phyloP scores from a whole-genome alignment of 2,888 invertebrate genomes.

The Nomada ruficornis region DNA sequence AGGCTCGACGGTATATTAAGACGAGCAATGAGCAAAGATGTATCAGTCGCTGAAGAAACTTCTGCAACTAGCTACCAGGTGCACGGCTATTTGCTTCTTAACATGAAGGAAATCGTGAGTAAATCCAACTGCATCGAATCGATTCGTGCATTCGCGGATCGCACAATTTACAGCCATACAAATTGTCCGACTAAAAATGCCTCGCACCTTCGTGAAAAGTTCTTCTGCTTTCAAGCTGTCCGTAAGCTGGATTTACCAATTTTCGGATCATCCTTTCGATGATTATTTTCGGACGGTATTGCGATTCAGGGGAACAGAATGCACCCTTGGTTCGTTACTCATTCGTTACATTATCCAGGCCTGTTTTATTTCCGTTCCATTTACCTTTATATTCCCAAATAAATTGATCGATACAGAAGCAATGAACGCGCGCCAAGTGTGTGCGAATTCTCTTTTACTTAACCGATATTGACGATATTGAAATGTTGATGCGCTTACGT shows the following conservation, averaged over 20 bases:
- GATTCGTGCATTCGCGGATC: not conserved
- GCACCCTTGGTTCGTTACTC: no score
- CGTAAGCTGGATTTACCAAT: not conserved
- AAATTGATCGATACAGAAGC: no score
- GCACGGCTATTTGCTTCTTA: conserved; percentile 64
- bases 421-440: not conserved
- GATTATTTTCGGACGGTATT: no score
- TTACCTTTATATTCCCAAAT: no score
- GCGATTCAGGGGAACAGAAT: no score
- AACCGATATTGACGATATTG: conserved; percentile 5
- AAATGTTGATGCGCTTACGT: conserved; percentile 18
- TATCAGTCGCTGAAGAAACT: conserved; percentile 80
- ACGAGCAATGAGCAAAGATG: conserved; percentile 80
- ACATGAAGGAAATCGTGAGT: conserved; percentile 79
- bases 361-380: no score
- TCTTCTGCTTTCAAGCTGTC: no score
- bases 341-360: no score
- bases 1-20: conserved; percentile 83
- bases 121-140: conserved; percentile 23
- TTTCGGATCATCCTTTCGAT: no score
- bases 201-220: not conserved
- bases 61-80: conserved; percentile 65
- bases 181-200: not conserved
- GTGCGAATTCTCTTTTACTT: not conserved
- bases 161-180: no score